Conservation (phyloP, 2,888 invertebrate genomes). For the Mechanitis mazaeus region DNA sequence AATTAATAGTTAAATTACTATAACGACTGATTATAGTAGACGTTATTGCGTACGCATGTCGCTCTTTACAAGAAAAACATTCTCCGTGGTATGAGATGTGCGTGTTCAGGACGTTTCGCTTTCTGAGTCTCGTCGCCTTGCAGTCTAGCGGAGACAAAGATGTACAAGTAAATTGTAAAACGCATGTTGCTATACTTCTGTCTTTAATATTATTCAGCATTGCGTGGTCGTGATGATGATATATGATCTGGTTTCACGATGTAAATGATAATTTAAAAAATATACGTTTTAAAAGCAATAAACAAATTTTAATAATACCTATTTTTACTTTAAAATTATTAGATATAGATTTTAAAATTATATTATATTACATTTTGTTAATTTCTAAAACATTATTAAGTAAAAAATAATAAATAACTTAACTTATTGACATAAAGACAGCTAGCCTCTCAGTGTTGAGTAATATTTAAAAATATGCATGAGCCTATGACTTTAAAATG, state of each 20-base stretch:
- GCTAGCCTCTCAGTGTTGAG: conserved; percentile 26
- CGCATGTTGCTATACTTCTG: conserved; percentile 30
- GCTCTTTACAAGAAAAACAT: conserved; percentile 11
- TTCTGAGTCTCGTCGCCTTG: conserved; percentile 41
- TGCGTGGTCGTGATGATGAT: conserved; percentile 28
- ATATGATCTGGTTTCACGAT: conserved; percentile 20
- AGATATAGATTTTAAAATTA: too few species aligned
- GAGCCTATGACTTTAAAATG: conserved; percentile 39
- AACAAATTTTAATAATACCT: too few species aligned
- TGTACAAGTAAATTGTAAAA: conserved; percentile 38
- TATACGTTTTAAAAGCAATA: not conserved
- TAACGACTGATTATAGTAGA: too few species aligned
- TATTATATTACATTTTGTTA: too few species aligned
- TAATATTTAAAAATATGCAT: conserved; percentile 36
- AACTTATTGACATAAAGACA: not conserved
- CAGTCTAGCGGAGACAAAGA: conserved; percentile 31
- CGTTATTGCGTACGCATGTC: not conserved
- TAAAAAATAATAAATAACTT: too few species aligned
- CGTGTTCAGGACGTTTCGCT: conserved; percentile 51
- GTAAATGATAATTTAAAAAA: conserved; percentile 9
- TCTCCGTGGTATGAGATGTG: conserved; percentile 16
- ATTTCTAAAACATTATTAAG: too few species aligned
- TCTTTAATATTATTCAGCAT: conserved; percentile 22
- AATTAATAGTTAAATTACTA: too few species aligned
- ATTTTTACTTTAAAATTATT: too few species aligned